These are phyloP conservation scores for Drosophila demipolita DNA, from an alignment of 2,888 invertebrate genomes.

Conservation along the genomic window DNA sequence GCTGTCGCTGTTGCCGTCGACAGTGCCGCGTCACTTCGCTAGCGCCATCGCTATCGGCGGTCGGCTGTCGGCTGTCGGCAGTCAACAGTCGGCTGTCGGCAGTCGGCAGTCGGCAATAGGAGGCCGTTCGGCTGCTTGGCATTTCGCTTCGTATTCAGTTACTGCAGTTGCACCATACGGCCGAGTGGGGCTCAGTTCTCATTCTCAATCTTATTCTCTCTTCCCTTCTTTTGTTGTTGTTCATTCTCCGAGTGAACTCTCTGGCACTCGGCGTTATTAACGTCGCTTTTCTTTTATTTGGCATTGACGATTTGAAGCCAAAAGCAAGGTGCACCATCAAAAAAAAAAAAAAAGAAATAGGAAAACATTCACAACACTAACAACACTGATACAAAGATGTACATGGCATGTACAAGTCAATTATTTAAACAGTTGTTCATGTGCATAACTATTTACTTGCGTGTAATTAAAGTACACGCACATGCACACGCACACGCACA, in stretches of 20 bases:
- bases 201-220: not conserved
- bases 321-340: slow-evolving; percentile 39
- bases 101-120: slow-evolving; percentile 3
- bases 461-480: not conserved
- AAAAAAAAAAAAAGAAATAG: not conserved
- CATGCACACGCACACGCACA: no score
- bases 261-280: slow-evolving; percentile 43
- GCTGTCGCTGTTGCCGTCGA: slow-evolving; percentile 5
- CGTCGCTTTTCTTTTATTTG: slow-evolving; percentile 63
- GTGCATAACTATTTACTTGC: slow-evolving; percentile 15
- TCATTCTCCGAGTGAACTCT: slow-evolving; percentile 25
- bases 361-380: slow-evolving; percentile 16
- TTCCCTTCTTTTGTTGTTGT: not conserved
- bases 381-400: slow-evolving; percentile 8
- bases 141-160: slow-evolving; percentile 43
- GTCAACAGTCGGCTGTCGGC: slow-evolving; percentile 16
- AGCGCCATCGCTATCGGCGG: slow-evolving; percentile 19
- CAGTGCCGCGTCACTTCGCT: slow-evolving; percentile 3
- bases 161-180: slow-evolving; percentile 53
- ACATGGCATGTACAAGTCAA: slow-evolving; percentile 27
- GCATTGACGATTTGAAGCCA: slow-evolving; percentile 59
- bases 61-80: slow-evolving; percentile 15
- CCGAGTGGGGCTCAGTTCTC: slow-evolving; percentile 30
- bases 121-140: slow-evolving; percentile 36
- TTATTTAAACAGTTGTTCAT: slow-evolving; percentile 21